Base-by-base conservation (phyloP, 1,140 invertebrate genomes). In the Drosophila hydei region DNA sequence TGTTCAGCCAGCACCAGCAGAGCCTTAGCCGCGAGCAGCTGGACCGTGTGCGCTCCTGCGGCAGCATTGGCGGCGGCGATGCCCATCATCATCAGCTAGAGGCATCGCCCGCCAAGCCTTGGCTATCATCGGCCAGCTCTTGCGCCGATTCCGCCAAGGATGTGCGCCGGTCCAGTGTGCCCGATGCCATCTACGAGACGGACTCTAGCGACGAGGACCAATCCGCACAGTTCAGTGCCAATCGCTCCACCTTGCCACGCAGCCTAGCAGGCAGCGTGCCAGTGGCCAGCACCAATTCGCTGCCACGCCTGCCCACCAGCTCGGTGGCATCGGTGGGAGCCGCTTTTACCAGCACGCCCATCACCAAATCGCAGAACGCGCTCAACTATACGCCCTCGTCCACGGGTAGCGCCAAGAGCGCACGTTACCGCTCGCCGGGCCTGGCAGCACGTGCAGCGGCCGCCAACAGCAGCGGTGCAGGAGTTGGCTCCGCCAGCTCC, bases 351-450 rank as follows among this genome's bases (percentile, higher is more conserved):
- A 92, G 92, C 79, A 92, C 93, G 30, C 87, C 93, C 69, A 94
- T 96, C 88, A 94, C 95, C 72, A 95, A 96, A 79, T 94, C 94
- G 0, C 94, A 95, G 75, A 95, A 94, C 68, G 93, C 94, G 43
- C 94, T 84, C 92, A 95, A 79, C 94, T 95, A 75, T 30, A 77
- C 79, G 0, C 56, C 81, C 40, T 62, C 59, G 25, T 70, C 72
- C 36, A 93, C 93, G 69, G 93, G 93, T 50, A 94, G 93, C 67
- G 96, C 96, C 3, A 97, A 97, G 81, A 97, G 96, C 25, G 97
- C 97, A 4, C 92, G 97, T 2, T 97, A 98, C 87, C 92, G 97
- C 1, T 96, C 97, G 0, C 96, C 96, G 0, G 96, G 97, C 0
- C 95, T 96, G 91, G 84, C 85, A 12, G 88, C 88, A 5, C 75